phyloP scores from a whole-genome alignment of 2,797 vertebrate genomes.

The Dromococcyx pavoninus region DNA sequence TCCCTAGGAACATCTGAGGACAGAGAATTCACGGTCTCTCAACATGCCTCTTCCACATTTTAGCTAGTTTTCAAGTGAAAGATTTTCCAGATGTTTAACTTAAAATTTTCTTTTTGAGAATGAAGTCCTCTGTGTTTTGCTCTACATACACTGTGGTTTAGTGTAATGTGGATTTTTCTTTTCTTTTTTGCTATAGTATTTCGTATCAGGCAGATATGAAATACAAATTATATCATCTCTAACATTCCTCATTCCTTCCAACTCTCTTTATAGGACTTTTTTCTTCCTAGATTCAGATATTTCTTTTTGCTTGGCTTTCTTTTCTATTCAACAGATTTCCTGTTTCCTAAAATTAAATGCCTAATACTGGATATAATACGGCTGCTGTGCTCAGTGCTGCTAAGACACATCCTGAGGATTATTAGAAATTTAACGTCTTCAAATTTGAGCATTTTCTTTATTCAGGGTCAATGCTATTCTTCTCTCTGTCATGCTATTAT shows the following conservation, averaged over 20 bases:
- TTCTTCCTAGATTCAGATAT: background rate
- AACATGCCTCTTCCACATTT: background rate
- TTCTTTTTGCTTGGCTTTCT: background rate
- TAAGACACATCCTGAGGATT: background rate
- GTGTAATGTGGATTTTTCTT: background rate
- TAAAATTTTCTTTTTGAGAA: background rate
- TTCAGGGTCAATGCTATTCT: background rate
- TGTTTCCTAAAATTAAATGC: conserved; percentile 25
- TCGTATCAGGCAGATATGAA: background rate
- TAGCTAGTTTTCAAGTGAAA: background rate
- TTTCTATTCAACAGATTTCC: background rate
- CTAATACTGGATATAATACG: background rate
- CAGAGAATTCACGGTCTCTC: background rate
- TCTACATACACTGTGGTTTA: background rate
- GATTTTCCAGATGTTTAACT: background rate
- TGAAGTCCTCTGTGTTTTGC: background rate
- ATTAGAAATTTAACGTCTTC: background rate
- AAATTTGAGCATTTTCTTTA: background rate
- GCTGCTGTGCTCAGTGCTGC: background rate
- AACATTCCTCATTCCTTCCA: background rate
- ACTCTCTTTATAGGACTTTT: background rate
- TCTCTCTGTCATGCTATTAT: background rate
- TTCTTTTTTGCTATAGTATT: background rate
- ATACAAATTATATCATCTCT: background rate
- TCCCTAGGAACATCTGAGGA: background rate